Base-by-base conservation (phyloP, 2,888 invertebrate genomes). In the Latrodectus hesperus region DNA sequence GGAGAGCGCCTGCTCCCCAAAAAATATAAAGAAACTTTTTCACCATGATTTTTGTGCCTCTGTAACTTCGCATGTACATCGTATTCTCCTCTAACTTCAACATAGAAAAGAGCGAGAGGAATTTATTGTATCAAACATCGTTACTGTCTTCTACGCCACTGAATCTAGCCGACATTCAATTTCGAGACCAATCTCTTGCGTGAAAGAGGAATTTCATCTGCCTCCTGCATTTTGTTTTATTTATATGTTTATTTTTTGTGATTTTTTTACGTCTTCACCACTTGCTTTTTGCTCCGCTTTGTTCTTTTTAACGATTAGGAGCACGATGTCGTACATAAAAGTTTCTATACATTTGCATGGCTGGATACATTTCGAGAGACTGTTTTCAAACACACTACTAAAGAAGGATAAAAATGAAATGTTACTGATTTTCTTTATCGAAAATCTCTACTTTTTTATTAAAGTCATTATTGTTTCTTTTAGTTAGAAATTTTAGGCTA, bases 51-150 rank as follows among this genome's bases (percentile, higher is more conserved):
- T 60, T n/a, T 60, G 60, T 60, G 60, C 60, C 60, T 16, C 14
- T 60, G 60, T 60, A 60, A 60, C 60, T 60, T 68, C 67, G 5
- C 67, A 68, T 17, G 67, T 68, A 22, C 67, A 26, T 68, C 17
- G 67, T 68, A 22, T 68, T 68, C 67, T 68, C 11, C 67, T 68
- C 67, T 68, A 26, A 60, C 67, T 68, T 68, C 67, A 17, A 68
- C 17, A 26, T 68, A 17, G 12, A 60, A 60, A 12, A 26, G 67
- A 67, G 22, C 22, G 17, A 10, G 17, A 70, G 55, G 71, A 79
- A 81, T 81, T 52, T 73, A 81, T 81, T 26, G 65, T 65, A 38
- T 49, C 12, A 49, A 22, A 73, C 52, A 74, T 81, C 67, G 81
- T 81, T 81, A 67, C 67, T 52, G 73, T 71, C 53, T 73, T 81